These are phyloP conservation scores for Thunnus thynnus DNA, from an alignment of 2,113 vertebrate genomes.

Conservation along the genomic window DNA sequence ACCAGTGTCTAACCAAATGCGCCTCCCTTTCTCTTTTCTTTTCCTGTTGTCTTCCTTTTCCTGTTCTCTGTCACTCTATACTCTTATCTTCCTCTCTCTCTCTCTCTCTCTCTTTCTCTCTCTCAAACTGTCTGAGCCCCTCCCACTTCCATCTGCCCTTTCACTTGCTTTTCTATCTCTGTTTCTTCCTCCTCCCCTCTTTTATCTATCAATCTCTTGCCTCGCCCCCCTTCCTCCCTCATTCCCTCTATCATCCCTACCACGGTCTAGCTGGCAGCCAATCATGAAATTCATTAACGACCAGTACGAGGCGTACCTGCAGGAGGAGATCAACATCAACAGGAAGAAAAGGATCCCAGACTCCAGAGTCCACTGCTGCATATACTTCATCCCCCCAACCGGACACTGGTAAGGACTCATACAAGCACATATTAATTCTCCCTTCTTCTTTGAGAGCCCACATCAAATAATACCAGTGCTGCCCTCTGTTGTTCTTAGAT, in stretches of 20 bases:
- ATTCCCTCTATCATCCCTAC: not conserved
- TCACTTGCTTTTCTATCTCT: slow-evolving; percentile 14
- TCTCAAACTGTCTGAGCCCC: not conserved
- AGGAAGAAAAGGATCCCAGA: slow-evolving; percentile 95
- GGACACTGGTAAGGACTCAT: slow-evolving; percentile 90
- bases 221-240: not conserved
- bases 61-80: not conserved
- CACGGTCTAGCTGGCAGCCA: slow-evolving; percentile 90
- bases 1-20: slow-evolving; percentile 7
- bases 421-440: not conserved
- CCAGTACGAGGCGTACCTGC: slow-evolving; percentile 95
- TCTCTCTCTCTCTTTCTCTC: not conserved
- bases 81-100: slow-evolving; percentile 2
- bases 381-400: slow-evolving; percentile 96
- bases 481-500: not conserved
- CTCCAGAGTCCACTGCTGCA: slow-evolving; percentile 95
- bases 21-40: not conserved
- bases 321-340: slow-evolving; percentile 95
- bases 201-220: slow-evolving; percentile 1
- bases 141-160: slow-evolving; percentile 17
- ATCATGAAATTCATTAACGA: slow-evolving; percentile 98
- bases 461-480: not conserved
- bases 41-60: slow-evolving; percentile 29
- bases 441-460: not conserved
- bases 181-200: not conserved